Percentiles rank a stretch among this genome's conserved stretches.
phyloP scores from a whole-genome alignment of 2,797 vertebrate genomes.

The Pelobates cultripes region DNA sequence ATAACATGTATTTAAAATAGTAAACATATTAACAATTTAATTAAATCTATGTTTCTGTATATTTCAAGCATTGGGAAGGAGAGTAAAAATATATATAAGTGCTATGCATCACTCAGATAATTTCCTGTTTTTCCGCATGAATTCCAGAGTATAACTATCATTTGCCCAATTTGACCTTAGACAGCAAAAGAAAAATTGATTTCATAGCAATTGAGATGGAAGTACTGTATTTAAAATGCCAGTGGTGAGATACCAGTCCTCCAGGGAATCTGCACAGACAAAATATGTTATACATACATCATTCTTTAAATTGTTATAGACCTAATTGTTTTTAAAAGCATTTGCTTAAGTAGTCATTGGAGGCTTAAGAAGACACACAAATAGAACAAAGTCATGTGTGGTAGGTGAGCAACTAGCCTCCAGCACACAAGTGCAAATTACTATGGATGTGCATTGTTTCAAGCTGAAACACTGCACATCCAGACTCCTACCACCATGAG shows the following conservation, averaged over 20 bases:
- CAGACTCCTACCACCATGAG: too few relatives aligned
- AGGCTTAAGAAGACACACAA: too few relatives aligned
- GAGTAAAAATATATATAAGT: not conserved
- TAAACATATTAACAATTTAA: too few relatives aligned
- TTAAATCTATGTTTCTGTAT: too few relatives aligned
- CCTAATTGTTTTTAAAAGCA: not conserved
- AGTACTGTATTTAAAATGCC: not conserved
- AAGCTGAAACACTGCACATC: too few relatives aligned
- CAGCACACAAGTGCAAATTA: too few relatives aligned
- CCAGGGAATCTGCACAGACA: not conserved
- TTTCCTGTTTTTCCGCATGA: not conserved
- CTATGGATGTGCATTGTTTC: too few relatives aligned
- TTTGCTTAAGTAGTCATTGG: not conserved
- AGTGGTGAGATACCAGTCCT: not conserved
- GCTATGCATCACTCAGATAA: too few relatives aligned
- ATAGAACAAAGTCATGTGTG: too few relatives aligned
- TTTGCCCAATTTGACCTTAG: not conserved
- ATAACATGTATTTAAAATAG: too few relatives aligned
- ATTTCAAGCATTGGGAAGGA: not conserved
- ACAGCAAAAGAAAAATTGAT: not conserved
- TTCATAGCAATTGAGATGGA: not conserved
- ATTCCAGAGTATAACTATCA: not conserved
- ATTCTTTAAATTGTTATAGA: not conserved
- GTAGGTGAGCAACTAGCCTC: too few relatives aligned
- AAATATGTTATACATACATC: slow-evolving; percentile 1